Evolutionary conservation across 2,797 vertebrate genomes (phyloP), one percentile per base, ranked within the genome.

Genomic region (Peromyscus nudipes): DNA sequence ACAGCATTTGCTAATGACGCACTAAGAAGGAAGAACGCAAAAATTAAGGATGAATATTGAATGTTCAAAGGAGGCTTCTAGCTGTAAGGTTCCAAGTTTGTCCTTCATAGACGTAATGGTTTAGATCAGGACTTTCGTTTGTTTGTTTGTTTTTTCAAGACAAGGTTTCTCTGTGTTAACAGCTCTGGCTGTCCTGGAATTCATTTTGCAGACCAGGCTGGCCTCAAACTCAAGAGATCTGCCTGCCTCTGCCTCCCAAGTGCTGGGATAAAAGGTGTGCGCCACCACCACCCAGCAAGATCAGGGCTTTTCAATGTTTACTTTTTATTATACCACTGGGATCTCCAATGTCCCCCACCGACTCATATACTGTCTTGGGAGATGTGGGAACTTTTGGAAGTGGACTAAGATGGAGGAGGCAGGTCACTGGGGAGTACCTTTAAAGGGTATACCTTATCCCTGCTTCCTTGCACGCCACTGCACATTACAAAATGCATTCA

Each of bases 1-100:
- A 89, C n/a, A 69, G 89, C 65, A 90, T 76, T 75, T 91, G 57
- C 17, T 97, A 91, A 96, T 79, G 11, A 94, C 57, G 46, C 46
- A 92, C 19, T 46, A 85, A 71, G 91, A 87, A 29, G 83, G 55
- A 95, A 86, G 10, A 93, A 92, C 52, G 6, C 82, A 65, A 96
- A 91, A 93, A 25, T 87, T 49, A 95, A 97, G 92, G 71, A 75
- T 86, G 8, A 93, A 79, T 89, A 75, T 11, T 21, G 85, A 37
- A 27, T 80, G 43, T 57, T 89, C 46, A 91, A 91, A 4, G n/a
- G 64, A 84, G 5, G n/a, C 73, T 84, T 96, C 75, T 46, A 77
- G 37, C 4, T 21, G 1, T 25, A 94, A 52, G 46, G 60, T 29
- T 97, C 67, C 11, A 69, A 95, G 31, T 31, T 67, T 95, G 69